Conservation (phyloP, 2,113 vertebrate genomes). For the Brachypodius melanocephalos region DNA sequence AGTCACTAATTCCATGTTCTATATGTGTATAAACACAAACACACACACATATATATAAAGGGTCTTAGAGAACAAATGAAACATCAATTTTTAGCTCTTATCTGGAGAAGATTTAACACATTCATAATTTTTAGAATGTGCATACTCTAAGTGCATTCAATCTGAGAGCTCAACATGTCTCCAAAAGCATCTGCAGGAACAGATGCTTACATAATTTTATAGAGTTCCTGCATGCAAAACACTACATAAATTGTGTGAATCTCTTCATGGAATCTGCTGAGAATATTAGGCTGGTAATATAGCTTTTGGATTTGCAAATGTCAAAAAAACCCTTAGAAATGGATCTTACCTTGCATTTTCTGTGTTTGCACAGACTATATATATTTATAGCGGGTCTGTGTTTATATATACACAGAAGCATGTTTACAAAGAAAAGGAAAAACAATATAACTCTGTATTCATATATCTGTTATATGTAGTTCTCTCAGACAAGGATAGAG, state of each 20-base stretch:
- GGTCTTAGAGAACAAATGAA: neutral
- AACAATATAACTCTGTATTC: neutral
- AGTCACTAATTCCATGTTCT: neutral
- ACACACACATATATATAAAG: neutral
- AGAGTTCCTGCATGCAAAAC: neutral
- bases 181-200: constrained; percentile 2
- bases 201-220: constrained; percentile 14
- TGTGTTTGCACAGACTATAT: neutral
- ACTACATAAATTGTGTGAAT: neutral
- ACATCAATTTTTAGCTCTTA: neutral
- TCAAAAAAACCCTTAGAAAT: neutral
- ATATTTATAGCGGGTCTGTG: neutral
- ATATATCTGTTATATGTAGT: neutral
- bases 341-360: neutral
- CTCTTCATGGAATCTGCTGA: neutral
- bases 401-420: neutral
- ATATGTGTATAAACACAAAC: too few species aligned
- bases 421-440: neutral
- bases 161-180: neutral
- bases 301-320: neutral
- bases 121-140: neutral
- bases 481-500: neutral
- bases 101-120: neutral
- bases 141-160: neutral
- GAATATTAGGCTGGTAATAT: neutral